Percentiles rank a stretch among this genome's conserved stretches.
These are phyloP conservation scores for Aramus guarauna DNA, from an alignment of 2,113 vertebrate genomes.

Conservation along the genomic window DNA sequence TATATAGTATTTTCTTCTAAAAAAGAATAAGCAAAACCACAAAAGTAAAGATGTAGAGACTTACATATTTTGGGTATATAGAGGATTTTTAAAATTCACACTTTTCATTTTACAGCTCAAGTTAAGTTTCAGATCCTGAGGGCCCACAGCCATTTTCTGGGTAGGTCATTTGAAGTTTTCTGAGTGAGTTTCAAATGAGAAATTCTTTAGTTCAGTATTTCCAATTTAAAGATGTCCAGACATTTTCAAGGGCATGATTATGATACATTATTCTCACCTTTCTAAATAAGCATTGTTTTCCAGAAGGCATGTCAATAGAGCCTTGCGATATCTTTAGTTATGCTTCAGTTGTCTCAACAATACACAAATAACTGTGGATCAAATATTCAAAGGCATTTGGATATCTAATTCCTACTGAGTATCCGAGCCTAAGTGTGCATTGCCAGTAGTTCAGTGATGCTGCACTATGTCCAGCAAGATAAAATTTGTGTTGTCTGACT, in stretches of 20 bases:
- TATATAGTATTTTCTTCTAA: background rate
- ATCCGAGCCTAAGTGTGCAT: background rate
- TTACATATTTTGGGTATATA: background rate
- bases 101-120: background rate
- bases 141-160: background rate
- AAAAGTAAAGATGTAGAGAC: background rate
- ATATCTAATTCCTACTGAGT: background rate
- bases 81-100: background rate
- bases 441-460: background rate
- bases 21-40: background rate
- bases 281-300: background rate
- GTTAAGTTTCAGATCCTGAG: background rate
- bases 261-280: background rate
- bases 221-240: background rate
- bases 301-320: background rate
- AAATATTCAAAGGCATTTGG: background rate
- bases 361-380: background rate
- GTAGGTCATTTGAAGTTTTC: background rate
- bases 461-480: rapidly evolving
- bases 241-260: conserved; percentile 25
- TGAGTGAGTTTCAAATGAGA: background rate
- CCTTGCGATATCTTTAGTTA: background rate
- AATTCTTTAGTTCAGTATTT: background rate
- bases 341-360: background rate
- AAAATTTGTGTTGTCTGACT: background rate